These are phyloP conservation scores for Glandiceps talaboti DNA, from an alignment of 53 echinoderm and acorn worm species.

Conservation along the genomic window DNA sequence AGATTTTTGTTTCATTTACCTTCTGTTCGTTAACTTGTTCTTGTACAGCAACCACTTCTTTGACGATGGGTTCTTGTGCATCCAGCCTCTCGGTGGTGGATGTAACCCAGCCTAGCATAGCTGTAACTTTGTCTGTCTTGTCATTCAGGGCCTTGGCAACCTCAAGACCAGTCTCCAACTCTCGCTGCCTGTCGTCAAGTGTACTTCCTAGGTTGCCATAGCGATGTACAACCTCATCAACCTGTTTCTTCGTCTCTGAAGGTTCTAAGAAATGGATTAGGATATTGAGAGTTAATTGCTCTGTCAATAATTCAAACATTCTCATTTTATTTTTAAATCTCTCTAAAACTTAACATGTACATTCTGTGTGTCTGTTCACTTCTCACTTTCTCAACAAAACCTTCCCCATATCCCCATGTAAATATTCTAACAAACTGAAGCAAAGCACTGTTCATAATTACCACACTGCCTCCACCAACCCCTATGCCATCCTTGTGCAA, in stretches of 20 bases:
- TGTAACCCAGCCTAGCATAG: constrained; percentile 50
- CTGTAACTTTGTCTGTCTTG: constrained; percentile 41
- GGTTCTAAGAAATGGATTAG: constrained; percentile 28
- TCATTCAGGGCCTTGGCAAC: constrained; percentile 31
- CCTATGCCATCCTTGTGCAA: too few relatives aligned
- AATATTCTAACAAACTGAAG: too few relatives aligned
- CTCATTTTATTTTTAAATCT: too few relatives aligned
- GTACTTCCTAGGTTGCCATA: constrained; percentile 63
- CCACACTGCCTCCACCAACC: too few relatives aligned
- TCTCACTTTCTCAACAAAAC: too few relatives aligned
- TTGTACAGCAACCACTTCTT: constrained; percentile 55
- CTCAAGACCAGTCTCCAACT: constrained; percentile 52
- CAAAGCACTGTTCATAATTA: too few relatives aligned
- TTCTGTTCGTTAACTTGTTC: constrained; percentile 67
- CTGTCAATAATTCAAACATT: too few relatives aligned
- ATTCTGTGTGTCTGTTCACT: too few relatives aligned
- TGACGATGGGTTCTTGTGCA: constrained; percentile 42
- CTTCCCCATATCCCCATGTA: too few relatives aligned
- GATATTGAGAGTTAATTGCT: too few relatives aligned
- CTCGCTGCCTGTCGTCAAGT: constrained; percentile 53
- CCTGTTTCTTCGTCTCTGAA: constrained; percentile 66
- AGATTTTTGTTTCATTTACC: too few relatives aligned
- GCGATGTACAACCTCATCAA: constrained; percentile 51
- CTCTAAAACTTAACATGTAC: too few relatives aligned
- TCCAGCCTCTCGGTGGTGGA: constrained; percentile 53